phyloP scores from a whole-genome alignment of 2,888 invertebrate species.

The Leistus spinibarbis region DNA sequence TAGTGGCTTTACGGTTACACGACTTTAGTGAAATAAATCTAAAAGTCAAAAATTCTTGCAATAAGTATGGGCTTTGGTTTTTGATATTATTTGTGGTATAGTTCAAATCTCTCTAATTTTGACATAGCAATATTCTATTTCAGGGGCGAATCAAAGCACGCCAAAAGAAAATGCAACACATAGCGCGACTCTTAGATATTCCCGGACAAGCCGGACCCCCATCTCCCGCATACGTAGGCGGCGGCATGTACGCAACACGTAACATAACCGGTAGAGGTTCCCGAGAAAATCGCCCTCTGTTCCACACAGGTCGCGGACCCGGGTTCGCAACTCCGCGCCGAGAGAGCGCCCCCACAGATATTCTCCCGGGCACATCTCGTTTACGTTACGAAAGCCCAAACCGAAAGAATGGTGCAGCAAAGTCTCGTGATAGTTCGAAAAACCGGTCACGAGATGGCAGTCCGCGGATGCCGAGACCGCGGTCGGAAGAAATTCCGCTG shows the following conservation, averaged over 20 bases:
- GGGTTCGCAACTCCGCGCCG: slow-evolving; percentile 57
- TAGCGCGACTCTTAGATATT: slow-evolving; percentile 89
- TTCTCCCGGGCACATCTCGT: slow-evolving; percentile 51
- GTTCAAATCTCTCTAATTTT: background rate
- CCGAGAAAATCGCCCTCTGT: slow-evolving; percentile 54
- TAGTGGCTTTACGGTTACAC: too few species aligned
- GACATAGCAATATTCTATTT: slow-evolving; percentile 26
- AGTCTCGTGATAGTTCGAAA: slow-evolving; percentile 24
- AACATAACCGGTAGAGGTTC: slow-evolving; percentile 49
- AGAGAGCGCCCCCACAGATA: slow-evolving; percentile 57
- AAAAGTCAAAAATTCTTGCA: too few species aligned
- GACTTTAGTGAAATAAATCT: too few species aligned
- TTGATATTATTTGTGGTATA: too few species aligned
- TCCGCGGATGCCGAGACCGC: slow-evolving; percentile 72
- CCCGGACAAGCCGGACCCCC: slow-evolving; percentile 63
- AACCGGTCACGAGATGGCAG: slow-evolving; percentile 72
- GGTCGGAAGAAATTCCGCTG: slow-evolving; percentile 81
- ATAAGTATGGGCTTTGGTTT: too few species aligned
- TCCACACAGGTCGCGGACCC: slow-evolving; percentile 53
- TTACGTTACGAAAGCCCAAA: slow-evolving; percentile 43
- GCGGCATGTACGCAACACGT: slow-evolving; percentile 50
- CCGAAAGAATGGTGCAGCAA: slow-evolving; percentile 25
- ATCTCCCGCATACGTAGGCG: slow-evolving; percentile 58
- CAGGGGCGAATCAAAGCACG: slow-evolving; percentile 91
- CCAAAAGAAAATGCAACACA: slow-evolving; percentile 96